Conservation (phyloP, 1,140 invertebrate species). For the Physella acuta region DNA sequence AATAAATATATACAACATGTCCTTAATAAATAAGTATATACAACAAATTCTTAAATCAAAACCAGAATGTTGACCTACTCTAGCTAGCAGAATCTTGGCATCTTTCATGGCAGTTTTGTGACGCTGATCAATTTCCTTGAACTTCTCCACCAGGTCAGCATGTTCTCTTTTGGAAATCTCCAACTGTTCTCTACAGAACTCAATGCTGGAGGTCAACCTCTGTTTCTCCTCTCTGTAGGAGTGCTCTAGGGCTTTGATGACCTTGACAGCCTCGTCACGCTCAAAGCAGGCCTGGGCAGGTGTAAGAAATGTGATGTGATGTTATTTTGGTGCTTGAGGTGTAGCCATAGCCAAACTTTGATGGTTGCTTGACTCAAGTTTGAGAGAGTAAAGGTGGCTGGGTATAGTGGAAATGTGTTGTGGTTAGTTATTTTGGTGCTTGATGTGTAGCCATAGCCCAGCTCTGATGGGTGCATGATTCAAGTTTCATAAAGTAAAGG, state of each 20-base stretch:
- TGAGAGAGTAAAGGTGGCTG: background rate
- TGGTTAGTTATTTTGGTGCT: background rate
- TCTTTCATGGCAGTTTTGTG: slow-evolving; percentile 7
- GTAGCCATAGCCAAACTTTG: no score
- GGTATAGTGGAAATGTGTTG: no score
- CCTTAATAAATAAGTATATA: no score
- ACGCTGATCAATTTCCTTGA: background rate
- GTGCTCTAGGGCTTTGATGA: background rate
- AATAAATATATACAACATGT: no score
- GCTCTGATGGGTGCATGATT: background rate
- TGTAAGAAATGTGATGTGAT: background rate
- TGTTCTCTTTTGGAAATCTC: background rate
- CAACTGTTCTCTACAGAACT: background rate
- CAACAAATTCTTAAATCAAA: background rate
- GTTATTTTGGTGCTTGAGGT: background rate
- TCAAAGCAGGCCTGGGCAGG: slow-evolving; percentile 2
- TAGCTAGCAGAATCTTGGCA: background rate
- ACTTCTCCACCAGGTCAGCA: background rate
- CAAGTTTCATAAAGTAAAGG: background rate
- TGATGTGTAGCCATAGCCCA: background rate
- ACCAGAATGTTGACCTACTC: background rate
- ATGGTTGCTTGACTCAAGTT: background rate
- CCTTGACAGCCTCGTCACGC: background rate
- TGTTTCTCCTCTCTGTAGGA: background rate
- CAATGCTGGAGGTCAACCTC: background rate